A percentile compares a stretch with the other conserved stretches of the same genome.
Evolutionary conservation across 2,797 vertebrate species (phyloP).

Genomic region (Diglossa cyanea): DNA sequence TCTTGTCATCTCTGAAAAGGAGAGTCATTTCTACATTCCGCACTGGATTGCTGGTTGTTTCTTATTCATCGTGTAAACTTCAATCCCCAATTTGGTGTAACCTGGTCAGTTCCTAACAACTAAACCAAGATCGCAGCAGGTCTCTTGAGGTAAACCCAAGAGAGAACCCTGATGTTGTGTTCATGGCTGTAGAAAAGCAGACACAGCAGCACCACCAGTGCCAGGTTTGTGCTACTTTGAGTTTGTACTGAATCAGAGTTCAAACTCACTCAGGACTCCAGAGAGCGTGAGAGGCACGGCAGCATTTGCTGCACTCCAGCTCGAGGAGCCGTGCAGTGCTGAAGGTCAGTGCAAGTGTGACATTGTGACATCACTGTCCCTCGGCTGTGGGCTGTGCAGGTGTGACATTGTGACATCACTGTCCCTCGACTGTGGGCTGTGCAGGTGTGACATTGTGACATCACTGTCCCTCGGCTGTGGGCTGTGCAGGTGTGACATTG

Average conservation of each 20-base stretch:
- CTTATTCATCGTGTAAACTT: background rate
- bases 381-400: background rate
- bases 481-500: background rate
- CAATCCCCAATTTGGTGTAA: background rate
- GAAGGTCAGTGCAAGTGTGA: rapidly evolving
- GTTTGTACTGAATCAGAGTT: background rate
- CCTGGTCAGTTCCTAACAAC: background rate
- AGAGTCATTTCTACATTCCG: background rate
- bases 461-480: too few relatives aligned
- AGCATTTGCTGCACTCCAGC: background rate
- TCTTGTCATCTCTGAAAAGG: slow-evolving; percentile 4
- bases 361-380: too few relatives aligned
- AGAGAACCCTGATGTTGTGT: background rate
- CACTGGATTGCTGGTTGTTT: background rate
- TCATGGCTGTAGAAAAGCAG: background rate
- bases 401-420: rapidly evolving
- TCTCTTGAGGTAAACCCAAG: background rate
- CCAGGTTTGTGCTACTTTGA: background rate
- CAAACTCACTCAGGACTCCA: background rate
- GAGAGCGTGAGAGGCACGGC: rapidly evolving
- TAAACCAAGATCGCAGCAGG: background rate
- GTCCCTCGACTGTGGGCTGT: background rate
- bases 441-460: background rate
- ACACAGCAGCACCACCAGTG: background rate
- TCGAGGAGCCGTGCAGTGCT: rapidly evolving